Conservation (phyloP, 2,113 vertebrate genomes). For the Canis aureus region DNA sequence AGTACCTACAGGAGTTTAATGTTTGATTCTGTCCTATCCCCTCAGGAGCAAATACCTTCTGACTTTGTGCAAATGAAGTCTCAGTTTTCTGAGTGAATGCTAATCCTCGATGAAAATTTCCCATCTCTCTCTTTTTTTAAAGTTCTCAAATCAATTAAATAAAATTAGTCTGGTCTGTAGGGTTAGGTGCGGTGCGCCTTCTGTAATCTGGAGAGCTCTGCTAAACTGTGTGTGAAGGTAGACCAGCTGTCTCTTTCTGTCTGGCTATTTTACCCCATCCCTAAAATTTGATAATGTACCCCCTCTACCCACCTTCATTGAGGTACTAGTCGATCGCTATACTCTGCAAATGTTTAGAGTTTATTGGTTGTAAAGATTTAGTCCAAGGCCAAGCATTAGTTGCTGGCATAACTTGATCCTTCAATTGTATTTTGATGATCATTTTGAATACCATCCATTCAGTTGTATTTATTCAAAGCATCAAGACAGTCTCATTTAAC, state of each 20-base stretch:
- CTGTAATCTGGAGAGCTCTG: conserved; percentile 36
- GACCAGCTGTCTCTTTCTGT: conserved; percentile 57
- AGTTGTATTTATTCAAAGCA: background rate
- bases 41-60: conserved; percentile 20
- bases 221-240: background rate
- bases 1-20: background rate
- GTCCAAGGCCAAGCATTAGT: background rate
- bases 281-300: conserved; percentile 21
- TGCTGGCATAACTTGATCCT: background rate
- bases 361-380: background rate
- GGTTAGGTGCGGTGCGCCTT: background rate
- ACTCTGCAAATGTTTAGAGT: background rate
- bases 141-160: conserved; percentile 32
- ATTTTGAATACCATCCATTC: conserved; percentile 13
- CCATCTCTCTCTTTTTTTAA: background rate
- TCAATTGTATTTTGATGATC: background rate
- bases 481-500: conserved; percentile 38
- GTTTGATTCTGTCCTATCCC: background rate
- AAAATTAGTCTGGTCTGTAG: conserved; percentile 31
- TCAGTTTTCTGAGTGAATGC: conserved; percentile 53
- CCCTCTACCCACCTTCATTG: background rate
- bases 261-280: conserved; percentile 2
- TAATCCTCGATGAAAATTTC: conserved; percentile 44
- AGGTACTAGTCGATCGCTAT: background rate
- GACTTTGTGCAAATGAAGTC: background rate